phyloP scores from a whole-genome alignment of 2,113 vertebrate genomes.

The Pardalotus punctatus region DNA sequence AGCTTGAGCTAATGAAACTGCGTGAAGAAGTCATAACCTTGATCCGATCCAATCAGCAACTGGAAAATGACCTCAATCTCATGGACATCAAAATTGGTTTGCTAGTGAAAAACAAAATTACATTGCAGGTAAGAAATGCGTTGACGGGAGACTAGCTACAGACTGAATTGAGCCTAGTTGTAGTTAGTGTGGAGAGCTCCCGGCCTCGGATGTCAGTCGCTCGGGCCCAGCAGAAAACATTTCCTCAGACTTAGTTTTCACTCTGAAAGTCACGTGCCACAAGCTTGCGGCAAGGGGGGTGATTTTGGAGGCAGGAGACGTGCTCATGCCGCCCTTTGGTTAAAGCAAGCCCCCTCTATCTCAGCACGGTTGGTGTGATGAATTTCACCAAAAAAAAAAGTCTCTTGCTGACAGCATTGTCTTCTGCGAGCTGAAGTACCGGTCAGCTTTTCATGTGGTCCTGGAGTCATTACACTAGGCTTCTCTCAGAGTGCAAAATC shows the following conservation, averaged over 20 bases:
- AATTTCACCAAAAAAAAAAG: background rate
- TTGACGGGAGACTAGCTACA: background rate
- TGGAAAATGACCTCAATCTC: slow-evolving; percentile 97
- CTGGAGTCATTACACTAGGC: background rate
- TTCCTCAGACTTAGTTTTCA: background rate
- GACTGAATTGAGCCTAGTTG: background rate
- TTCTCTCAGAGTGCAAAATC: background rate
- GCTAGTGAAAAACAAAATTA: slow-evolving; percentile 98
- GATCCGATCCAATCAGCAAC: slow-evolving; percentile 94
- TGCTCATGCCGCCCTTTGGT: fast-evolving
- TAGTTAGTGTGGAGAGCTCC: background rate
- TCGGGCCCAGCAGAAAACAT: fast-evolving
- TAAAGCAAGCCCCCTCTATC: background rate
- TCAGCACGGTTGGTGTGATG: background rate
- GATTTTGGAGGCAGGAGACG: background rate
- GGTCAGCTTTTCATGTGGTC: background rate
- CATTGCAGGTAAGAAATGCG: slow-evolving; percentile 77
- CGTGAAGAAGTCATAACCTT: slow-evolving; percentile 95
- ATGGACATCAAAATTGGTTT: slow-evolving; percentile 99
- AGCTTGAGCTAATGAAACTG: slow-evolving; percentile 92
- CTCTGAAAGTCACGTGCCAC: background rate
- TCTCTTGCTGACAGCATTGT: background rate
- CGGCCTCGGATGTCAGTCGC: background rate
- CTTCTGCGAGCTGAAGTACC: background rate
- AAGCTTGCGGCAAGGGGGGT: fast-evolving